Evolutionary conservation across 2,113 vertebrate species (phyloP), one percentile per base, ranked within the genome.

Genomic region (Amphiprion percula): DNA sequence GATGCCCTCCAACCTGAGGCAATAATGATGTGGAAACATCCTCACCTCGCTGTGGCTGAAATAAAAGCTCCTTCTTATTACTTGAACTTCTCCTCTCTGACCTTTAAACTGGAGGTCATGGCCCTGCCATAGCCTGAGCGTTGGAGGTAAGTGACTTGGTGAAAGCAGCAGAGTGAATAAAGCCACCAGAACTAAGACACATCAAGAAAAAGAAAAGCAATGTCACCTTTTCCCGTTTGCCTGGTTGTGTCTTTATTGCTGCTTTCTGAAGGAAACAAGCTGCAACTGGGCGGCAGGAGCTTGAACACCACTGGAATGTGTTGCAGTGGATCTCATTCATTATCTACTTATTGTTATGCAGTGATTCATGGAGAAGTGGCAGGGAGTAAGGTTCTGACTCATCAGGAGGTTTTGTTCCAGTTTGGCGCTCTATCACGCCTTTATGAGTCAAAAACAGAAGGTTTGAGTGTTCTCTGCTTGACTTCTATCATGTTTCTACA

Each of bases 41-140:
- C 10, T 41, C 26, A 2, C 50, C 1, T 14, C 56, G 3, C 24
- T 16, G 3, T 4, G 4, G 10, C 0, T 8, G 24, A n/a, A 63
- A 28, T 68, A 4, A 50, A 79, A 84, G 55, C 56, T 52, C 33
- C 60, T 50, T 44, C 49, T 84, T 37, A 60, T 70, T 50, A 28
- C 59, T 66, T 81, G 82, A 88, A 84, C 86, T 84, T 77, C 68
- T 85, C 16, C 37, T 60, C 58, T 73, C 65, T 81, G 80, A 80
- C 61, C 70, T 68, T 81, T 74, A 46, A 72, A 47, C 56, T 19
- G 3, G 53, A 82, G 74, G 82, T 68, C 6, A 9, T 15, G 75
- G 66, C 72, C 72, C 65, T 0, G 44, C 17, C 55, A 0, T 52
- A 12, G 44, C 17, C 67, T 23, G 24, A 56, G 49, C 41, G 53